Evolutionary conservation across 2,113 vertebrate genomes (phyloP).

Genomic region (Laterallus jamaicensis): DNA sequence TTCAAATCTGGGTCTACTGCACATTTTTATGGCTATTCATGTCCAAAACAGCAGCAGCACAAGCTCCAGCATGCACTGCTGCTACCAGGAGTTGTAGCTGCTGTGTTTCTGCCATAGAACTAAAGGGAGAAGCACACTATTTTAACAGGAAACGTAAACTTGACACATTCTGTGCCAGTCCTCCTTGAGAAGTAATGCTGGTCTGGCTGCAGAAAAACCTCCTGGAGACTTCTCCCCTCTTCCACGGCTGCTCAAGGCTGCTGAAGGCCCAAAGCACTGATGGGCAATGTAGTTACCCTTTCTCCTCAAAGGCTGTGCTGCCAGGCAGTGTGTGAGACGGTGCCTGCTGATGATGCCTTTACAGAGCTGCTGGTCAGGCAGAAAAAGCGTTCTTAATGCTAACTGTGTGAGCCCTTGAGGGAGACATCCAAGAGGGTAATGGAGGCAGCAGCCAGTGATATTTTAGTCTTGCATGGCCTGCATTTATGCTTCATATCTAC

Average conservation of each 20-base stretch:
- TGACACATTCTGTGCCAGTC: neutral
- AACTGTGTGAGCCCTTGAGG: rapidly evolving
- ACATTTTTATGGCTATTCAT: neutral
- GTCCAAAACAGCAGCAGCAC: neutral
- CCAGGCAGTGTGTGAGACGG: neutral
- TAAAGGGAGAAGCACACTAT: neutral
- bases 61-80: neutral
- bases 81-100: neutral
- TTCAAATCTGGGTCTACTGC: neutral
- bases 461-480: neutral
- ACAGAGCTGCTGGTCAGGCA: neutral
- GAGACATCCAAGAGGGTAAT: neutral
- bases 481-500: neutral
- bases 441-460: rapidly evolving
- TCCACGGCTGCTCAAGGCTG: neutral
- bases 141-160: neutral
- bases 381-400: neutral
- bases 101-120: neutral
- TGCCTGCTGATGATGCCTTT: neutral
- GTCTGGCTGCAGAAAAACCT: neutral
- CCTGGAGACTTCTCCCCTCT: neutral
- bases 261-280: neutral
- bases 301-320: rapidly evolving
- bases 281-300: neutral
- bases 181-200: neutral